A percentile compares a stretch with the other conserved stretches of the same genome.
Evolutionary conservation across 2,113 vertebrate species (phyloP).

Genomic region (Pipra filicauda): DNA sequence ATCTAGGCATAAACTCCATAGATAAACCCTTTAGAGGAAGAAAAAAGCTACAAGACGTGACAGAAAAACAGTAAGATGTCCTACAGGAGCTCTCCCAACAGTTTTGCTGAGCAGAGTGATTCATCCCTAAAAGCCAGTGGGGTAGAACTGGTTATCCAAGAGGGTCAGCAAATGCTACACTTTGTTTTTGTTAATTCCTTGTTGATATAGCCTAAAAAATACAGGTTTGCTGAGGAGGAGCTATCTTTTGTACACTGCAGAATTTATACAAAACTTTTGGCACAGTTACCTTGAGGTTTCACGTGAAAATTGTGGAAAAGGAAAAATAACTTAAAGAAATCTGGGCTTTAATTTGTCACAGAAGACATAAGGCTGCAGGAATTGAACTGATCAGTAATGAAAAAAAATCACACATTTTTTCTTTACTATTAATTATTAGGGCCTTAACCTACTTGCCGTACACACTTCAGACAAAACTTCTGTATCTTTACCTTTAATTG

Average conservation of each 20-base stretch:
- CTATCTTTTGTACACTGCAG: not conserved
- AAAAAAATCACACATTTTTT: not conserved
- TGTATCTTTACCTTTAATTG: not conserved
- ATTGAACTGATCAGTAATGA: not conserved
- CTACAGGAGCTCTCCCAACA: not conserved
- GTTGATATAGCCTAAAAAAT: rapidly evolving
- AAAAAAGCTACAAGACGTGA: not conserved
- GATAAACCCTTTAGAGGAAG: not conserved
- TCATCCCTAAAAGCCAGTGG: not conserved
- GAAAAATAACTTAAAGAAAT: not conserved
- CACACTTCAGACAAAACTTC: not conserved
- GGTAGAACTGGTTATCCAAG: not conserved
- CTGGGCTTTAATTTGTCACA: not conserved
- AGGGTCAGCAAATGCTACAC: not conserved
- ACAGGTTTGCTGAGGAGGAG: not conserved
- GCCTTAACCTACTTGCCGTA: not conserved
- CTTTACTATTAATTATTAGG: not conserved
- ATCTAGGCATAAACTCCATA: not conserved
- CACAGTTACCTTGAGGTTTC: not conserved
- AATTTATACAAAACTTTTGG: not conserved
- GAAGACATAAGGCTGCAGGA: not conserved
- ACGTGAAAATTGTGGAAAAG: not conserved
- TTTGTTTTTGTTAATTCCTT: not conserved
- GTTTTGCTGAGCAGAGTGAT: not conserved
- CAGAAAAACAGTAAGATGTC: not conserved